Conservation (phyloP, 1,140 invertebrate species). For the Caenorhabditis remanei region DNA sequence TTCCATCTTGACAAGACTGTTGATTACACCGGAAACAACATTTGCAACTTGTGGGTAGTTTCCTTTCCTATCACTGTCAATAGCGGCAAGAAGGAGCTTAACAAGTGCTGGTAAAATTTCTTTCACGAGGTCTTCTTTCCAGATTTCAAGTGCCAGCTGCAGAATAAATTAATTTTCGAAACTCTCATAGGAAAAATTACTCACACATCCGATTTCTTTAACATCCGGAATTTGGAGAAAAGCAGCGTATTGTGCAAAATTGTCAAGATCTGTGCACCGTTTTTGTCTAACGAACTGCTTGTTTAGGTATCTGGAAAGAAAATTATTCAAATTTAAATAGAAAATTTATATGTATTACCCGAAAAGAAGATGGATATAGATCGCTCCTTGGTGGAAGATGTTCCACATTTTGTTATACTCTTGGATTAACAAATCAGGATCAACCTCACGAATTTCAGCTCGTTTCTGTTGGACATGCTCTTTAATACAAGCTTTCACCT, state of each 20-base stretch:
- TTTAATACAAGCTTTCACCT: conserved; percentile 65
- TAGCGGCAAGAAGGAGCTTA: conserved; percentile 53
- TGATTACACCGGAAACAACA: conserved; percentile 69
- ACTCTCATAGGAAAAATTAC: neutral
- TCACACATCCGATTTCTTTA: conserved; percentile 70
- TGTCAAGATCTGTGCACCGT: conserved; percentile 52
- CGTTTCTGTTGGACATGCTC: conserved; percentile 48
- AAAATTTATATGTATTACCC: conserved; percentile 62
- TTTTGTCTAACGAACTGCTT: conserved; percentile 71
- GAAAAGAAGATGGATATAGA: conserved; percentile 71
- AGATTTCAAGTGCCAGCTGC: conserved; percentile 73
- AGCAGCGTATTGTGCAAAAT: conserved; percentile 53
- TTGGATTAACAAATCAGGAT: conserved; percentile 62
- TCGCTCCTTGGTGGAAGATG: conserved; percentile 68
- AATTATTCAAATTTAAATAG: conserved; percentile 35
- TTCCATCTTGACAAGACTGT: conserved; percentile 70
- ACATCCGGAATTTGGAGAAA: conserved; percentile 58
- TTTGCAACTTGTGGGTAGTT: conserved; percentile 40
- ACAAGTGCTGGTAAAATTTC: conserved; percentile 67
- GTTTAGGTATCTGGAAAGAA: conserved; percentile 70
- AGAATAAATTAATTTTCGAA: conserved; percentile 4
- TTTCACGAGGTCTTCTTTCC: conserved; percentile 68
- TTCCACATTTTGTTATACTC: conserved; percentile 71
- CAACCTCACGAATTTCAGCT: conserved; percentile 49
- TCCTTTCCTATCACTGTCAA: conserved; percentile 66